phyloP scores from a whole-genome alignment of 2,113 vertebrate species.

The Macroglossus sobrinus region DNA sequence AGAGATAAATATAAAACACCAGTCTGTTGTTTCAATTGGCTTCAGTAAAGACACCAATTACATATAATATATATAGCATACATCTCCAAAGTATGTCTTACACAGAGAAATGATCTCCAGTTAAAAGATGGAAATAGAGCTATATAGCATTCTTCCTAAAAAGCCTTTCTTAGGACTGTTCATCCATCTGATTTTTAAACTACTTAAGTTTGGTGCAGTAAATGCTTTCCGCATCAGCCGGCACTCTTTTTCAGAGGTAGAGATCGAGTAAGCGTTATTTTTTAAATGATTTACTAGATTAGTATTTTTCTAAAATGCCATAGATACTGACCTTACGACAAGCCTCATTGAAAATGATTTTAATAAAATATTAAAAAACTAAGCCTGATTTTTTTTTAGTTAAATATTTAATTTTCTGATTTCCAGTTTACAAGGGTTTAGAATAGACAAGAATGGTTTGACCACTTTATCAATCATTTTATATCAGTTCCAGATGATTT shows the following conservation, averaged over 20 bases:
- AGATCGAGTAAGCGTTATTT: conserved; percentile 36
- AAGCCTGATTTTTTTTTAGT: conserved; percentile 44
- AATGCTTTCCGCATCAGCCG: conserved; percentile 7
- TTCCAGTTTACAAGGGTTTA: conserved; percentile 67
- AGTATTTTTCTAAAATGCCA: conserved; percentile 1
- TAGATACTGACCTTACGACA: conserved; percentile 29
- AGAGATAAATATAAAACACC: not conserved
- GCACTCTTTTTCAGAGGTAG: conserved; percentile 34
- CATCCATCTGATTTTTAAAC: conserved; percentile 34
- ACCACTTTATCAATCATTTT: not conserved
- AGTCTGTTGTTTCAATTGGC: not conserved
- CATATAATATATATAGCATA: not conserved
- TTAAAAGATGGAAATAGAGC: conserved; percentile 52
- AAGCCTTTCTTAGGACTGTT: conserved; percentile 56
- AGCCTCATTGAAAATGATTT: conserved; percentile 37
- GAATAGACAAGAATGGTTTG: conserved; percentile 10
- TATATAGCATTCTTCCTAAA: conserved; percentile 61
- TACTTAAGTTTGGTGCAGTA: conserved; percentile 8
- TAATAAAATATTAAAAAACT: conserved; percentile 43
- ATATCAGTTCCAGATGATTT: conserved; percentile 60
- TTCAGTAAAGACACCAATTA: not conserved
- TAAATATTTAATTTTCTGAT: conserved; percentile 27
- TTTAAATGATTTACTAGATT: not conserved
- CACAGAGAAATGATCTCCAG: conserved; percentile 62
- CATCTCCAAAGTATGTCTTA: not conserved